These are phyloP conservation scores for Astropecten irregularis DNA, from an alignment of 53 echinoderm and acorn worm genomes.

Conservation along the genomic window DNA sequence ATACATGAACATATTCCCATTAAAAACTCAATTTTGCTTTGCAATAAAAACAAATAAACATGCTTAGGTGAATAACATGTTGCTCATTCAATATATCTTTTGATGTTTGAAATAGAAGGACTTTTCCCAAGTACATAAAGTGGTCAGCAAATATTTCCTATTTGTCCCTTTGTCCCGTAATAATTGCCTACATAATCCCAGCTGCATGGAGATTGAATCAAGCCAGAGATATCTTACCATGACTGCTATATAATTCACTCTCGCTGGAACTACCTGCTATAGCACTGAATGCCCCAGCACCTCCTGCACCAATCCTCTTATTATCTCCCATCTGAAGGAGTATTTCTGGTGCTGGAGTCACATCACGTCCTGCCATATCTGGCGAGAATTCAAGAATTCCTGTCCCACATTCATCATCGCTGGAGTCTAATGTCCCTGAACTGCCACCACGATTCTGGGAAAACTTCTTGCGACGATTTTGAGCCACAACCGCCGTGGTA, in stretches of 20 bases:
- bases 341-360: conserved; percentile 88
- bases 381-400: conserved; percentile 99
- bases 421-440: conserved; percentile 73
- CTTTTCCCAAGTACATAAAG: too few relatives aligned
- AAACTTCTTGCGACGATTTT: conserved; percentile 61
- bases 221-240: conserved; percentile 49
- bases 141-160: neutral
- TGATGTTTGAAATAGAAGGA: too few relatives aligned
- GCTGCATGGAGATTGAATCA: conserved; percentile 9
- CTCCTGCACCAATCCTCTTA: conserved; percentile 41
- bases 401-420: conserved; percentile 89
- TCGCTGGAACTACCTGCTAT: conserved; percentile 86
- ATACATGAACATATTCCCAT: too few relatives aligned
- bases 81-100: too few relatives aligned
- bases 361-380: conserved; percentile 93
- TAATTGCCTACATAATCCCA: neutral
- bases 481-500: conserved; percentile 11
- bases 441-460: conserved; percentile 66
- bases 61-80: too few relatives aligned
- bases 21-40: too few relatives aligned
- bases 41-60: too few relatives aligned
- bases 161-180: neutral
- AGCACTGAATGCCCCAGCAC: conserved; percentile 64
- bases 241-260: conserved; percentile 51
- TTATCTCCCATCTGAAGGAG: conserved; percentile 59